These are phyloP conservation scores for Drosophila elegans DNA, from an alignment of 1,140 invertebrate genomes.

Conservation along the genomic window DNA sequence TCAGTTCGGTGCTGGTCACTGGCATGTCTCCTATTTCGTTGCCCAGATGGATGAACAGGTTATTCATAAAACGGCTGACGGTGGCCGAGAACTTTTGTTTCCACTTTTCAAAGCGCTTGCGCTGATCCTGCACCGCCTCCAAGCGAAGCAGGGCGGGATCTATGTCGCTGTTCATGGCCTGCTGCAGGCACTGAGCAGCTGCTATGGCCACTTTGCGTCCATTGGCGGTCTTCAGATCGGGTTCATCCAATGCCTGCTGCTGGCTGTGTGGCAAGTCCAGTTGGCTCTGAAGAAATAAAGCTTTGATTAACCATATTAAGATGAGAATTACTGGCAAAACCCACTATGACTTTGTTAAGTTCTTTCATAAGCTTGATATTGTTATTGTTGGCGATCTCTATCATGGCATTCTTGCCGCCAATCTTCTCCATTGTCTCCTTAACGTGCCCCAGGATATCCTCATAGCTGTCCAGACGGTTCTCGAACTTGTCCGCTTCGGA, in stretches of 20 bases:
- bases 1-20: conserved; percentile 86
- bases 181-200: conserved; percentile 92
- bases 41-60: conserved; percentile 96
- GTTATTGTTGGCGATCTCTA: conserved; percentile 94
- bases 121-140: conserved; percentile 94
- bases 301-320: not conserved
- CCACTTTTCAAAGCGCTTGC: conserved; percentile 93
- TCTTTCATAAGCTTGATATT: conserved; percentile 92
- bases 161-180: conserved; percentile 91
- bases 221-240: conserved; percentile 90
- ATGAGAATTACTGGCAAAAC: not conserved
- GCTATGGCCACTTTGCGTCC: conserved; percentile 91
- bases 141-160: conserved; percentile 89
- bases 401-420: conserved; percentile 95
- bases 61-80: conserved; percentile 94
- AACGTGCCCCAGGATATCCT: conserved; percentile 92
- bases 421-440: conserved; percentile 95
- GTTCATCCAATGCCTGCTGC: conserved; percentile 89
- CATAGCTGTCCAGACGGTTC: conserved; percentile 90
- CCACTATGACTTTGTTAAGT: conserved; percentile 92
- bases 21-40: conserved; percentile 86
- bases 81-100: conserved; percentile 93
- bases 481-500: conserved; percentile 92
- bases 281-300: conserved; percentile 86
- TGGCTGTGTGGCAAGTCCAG: conserved; percentile 91